Evolutionary conservation across 2,888 invertebrate genomes (phyloP).

Genomic region (Pristionchus exspectatus): DNA sequence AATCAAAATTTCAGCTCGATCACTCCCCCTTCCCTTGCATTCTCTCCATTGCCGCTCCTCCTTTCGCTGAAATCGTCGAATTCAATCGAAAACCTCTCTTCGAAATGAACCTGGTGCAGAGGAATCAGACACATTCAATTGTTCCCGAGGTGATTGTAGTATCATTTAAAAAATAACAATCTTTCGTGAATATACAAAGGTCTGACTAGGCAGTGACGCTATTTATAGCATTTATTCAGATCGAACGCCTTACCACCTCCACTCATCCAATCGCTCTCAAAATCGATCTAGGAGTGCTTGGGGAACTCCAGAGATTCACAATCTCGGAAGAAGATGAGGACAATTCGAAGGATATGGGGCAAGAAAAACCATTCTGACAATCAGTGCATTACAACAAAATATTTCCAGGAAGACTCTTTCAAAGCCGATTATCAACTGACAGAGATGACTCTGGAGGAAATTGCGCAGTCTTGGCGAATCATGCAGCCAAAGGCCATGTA

Average conservation of each 20-base stretch:
- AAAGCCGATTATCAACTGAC: background rate
- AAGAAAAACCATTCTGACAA: background rate
- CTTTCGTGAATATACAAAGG: too few relatives aligned
- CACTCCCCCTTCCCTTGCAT: constrained; percentile 14
- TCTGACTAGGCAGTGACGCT: too few relatives aligned
- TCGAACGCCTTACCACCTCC: background rate
- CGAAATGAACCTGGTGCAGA: constrained; percentile 13
- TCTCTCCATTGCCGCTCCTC: constrained; percentile 22
- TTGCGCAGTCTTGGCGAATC: background rate
- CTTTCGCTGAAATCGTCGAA: background rate
- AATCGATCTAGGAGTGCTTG: constrained; percentile 1
- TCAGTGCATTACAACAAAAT: too few relatives aligned
- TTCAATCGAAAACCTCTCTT: constrained; percentile 5
- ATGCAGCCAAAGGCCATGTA: background rate
- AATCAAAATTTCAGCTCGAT: background rate
- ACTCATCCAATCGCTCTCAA: background rate
- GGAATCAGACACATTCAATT: background rate
- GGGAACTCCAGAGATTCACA: background rate
- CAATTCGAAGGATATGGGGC: background rate
- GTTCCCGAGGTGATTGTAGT: background rate
- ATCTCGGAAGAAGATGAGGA: background rate
- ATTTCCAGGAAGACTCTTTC: background rate
- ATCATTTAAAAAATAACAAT: background rate
- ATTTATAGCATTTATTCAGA: background rate
- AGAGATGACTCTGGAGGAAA: background rate